Base-by-base conservation (phyloP, 2,113 vertebrate genomes). In the Melanotaenia duboulayi region DNA sequence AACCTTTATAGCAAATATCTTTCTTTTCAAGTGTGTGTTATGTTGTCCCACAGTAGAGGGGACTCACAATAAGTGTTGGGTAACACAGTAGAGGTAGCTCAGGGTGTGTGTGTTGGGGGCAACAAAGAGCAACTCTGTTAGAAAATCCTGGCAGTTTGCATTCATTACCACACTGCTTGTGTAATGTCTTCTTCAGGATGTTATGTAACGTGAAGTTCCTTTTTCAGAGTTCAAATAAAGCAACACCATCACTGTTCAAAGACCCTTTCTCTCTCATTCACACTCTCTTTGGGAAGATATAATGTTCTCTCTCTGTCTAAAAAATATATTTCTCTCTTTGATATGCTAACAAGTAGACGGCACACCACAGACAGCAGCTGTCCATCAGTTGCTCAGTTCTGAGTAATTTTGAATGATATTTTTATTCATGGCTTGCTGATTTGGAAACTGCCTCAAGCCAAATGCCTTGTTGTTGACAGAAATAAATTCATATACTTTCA, bases 381-480 rank as follows among this genome's bases (percentile, higher is more conserved):
- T 90, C 87, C 68, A 59, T 67, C 76, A 78, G 72, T 69, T 64
- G 11, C 69, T 75, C 65, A 57, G 59, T 67, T 90, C 71, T 70
- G 71, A 24, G 56, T 87, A 48, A 80, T 82, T 87, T 81, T 80
- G 69, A 86, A 73, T 35, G 32, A 35, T 71, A 22, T 85, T 87
- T 22, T 78, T 89, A 90, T 89, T 90, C 84, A 88, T 84, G 88
- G 81, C 70, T 77, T 64, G 77, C 66, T 85, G 77, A 82, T 88
- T 89, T 76, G 69, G 81, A 83, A 80, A 79, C 44, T 63, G 81
- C 90, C 84, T 84, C 48, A 10, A 90, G 84, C 79, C 81, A 85
- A 82, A 84, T 62, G 51, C 71, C 72, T 80, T 63, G 49, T 71
- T 68, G 78, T 77, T 35, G 68, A 65, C 16, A 37, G 65, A 82